Conservation (phyloP, 1,140 invertebrate genomes). For the Drosophila simulans region DNA sequence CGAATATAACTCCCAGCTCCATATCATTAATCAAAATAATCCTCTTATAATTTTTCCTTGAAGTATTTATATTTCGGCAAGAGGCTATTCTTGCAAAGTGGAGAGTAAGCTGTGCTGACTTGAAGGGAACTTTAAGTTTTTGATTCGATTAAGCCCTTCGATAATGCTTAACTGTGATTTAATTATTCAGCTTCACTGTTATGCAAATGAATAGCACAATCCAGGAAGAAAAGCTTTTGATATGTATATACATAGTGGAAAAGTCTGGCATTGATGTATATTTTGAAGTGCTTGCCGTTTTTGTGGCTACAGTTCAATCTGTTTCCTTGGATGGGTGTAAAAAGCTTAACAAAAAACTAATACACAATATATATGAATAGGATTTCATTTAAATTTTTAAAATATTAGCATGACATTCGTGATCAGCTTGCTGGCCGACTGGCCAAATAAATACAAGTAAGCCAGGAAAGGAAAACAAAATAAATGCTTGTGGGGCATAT, state of each 20-base stretch:
- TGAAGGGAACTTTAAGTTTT: slow-evolving; percentile 14
- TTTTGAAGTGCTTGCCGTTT: neutral
- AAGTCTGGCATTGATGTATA: neutral
- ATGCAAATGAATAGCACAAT: slow-evolving; percentile 25
- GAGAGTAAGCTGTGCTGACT: neutral
- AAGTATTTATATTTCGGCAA: neutral
- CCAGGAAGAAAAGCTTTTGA: neutral
- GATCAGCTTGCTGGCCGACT: slow-evolving; percentile 8
- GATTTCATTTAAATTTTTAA: slow-evolving; percentile 19
- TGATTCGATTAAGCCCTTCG: slow-evolving; percentile 24
- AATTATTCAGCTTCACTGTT: slow-evolving; percentile 28
- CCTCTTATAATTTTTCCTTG: slow-evolving; percentile 1
- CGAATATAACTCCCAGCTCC: neutral
- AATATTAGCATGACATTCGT: slow-evolving; percentile 56
- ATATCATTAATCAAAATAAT: slow-evolving; percentile 64
- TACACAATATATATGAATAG: slow-evolving; percentile 45
- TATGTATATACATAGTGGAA: slow-evolving; percentile 1
- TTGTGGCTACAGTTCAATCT: neutral
- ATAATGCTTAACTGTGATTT: slow-evolving; percentile 34
- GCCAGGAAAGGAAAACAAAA: slow-evolving; percentile 38
- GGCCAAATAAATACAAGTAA: slow-evolving; percentile 20
- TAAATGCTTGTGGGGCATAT: slow-evolving; percentile 54
- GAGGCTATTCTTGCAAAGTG: no score
- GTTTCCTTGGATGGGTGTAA: neutral
- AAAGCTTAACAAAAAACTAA: slow-evolving; percentile 2